phyloP scores from a whole-genome alignment of 2,888 invertebrate species.

The Allygus modestus region DNA sequence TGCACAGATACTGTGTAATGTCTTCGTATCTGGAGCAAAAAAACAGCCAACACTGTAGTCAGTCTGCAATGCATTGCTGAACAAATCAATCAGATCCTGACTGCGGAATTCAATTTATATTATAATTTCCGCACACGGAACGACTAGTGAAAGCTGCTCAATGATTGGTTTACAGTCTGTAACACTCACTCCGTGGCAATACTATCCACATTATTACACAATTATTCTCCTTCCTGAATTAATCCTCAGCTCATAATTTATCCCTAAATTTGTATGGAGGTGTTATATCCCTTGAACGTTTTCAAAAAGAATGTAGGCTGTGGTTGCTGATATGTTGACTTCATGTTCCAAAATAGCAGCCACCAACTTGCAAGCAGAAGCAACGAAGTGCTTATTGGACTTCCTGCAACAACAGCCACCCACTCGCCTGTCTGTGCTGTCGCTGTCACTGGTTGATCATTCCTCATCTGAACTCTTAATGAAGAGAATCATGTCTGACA shows the following conservation, averaged over 20 bases:
- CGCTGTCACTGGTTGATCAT: not conserved
- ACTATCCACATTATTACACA: too few species aligned
- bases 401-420: not conserved
- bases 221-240: too few species aligned
- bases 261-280: too few species aligned
- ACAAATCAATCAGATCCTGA: not conserved
- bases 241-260: too few species aligned
- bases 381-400: constrained; percentile 4
- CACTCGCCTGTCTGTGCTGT: not conserved
- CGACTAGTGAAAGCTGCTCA: not conserved
- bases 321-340: not conserved
- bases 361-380: not conserved
- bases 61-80: not conserved
- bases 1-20: too few species aligned
- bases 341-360: not conserved
- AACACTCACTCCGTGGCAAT: not conserved
- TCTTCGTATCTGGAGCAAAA: too few species aligned
- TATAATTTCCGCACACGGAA: not conserved
- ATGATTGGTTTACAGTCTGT: not conserved
- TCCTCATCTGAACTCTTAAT: not conserved
- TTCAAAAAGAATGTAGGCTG: too few species aligned
- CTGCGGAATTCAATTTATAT: not conserved
- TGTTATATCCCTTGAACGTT: too few species aligned
- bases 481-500: not conserved
- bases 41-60: too few species aligned